Conservation (phyloP, 2,113 vertebrate species). For the Anhinga rufa region DNA sequence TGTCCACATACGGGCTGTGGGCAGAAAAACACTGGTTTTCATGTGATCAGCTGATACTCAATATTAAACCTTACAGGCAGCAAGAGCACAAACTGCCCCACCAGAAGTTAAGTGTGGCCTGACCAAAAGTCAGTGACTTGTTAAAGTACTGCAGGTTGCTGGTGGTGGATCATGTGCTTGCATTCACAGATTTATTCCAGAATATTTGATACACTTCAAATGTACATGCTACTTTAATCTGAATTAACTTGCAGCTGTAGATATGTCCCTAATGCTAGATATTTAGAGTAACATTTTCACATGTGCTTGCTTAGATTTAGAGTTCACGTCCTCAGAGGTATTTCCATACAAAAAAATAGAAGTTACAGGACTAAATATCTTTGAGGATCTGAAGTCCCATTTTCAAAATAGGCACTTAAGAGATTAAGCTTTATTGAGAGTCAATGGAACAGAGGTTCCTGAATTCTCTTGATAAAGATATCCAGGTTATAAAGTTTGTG, state of each 20-base stretch:
- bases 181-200: background rate
- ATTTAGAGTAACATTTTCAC: background rate
- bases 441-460: background rate
- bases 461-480: background rate
- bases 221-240: background rate
- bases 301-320: background rate
- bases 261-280: background rate
- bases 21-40: background rate
- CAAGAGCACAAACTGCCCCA: background rate
- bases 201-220: background rate
- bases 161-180: background rate
- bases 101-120: background rate
- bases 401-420: background rate
- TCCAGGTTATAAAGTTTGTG: background rate
- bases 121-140: background rate
- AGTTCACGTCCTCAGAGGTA: background rate
- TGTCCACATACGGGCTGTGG: background rate
- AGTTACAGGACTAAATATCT: background rate
- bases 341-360: background rate
- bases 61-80: background rate
- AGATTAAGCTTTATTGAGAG: background rate
- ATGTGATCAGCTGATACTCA: background rate
- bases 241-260: background rate
- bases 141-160: background rate
- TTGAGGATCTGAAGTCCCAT: background rate